Conservation (phyloP, 2,888 invertebrate genomes). For the Diaphora mendica region DNA sequence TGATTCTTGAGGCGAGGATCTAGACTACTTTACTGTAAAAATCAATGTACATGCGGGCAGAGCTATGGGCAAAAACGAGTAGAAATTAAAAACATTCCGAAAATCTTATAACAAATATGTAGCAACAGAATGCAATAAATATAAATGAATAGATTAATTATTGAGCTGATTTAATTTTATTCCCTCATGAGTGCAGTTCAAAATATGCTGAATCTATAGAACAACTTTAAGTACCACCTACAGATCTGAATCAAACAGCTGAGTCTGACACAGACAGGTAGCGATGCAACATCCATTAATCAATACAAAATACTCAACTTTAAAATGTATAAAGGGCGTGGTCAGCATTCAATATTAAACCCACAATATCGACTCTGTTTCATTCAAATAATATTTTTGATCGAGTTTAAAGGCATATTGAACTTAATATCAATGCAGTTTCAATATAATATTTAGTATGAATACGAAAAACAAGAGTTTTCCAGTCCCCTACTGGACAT, state of each 20-base stretch:
- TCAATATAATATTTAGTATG: conserved; percentile 26
- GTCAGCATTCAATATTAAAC: conserved; percentile 2
- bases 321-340: neutral
- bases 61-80: no score
- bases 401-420: conserved; percentile 16
- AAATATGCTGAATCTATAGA: no score
- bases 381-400: neutral
- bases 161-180: neutral
- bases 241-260: neutral
- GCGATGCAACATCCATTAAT: conserved; percentile 13
- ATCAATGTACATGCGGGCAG: no score
- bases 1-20: no score
- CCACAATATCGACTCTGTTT: conserved; percentile 4
- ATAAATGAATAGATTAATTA: neutral
- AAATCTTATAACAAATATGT: no score
- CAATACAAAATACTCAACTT: conserved; percentile 8
- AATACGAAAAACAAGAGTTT: conserved; percentile 46
- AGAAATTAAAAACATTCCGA: no score
- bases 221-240: neutral
- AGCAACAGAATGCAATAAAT: neutral
- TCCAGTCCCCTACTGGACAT: conserved; percentile 54
- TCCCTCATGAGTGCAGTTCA: neutral
- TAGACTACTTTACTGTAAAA: no score
- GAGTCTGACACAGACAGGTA: conserved; percentile 13
- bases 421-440: conserved; percentile 26